These are phyloP conservation scores for Sminthurides aquaticus DNA, from an alignment of 2,888 invertebrate species.

Conservation along the genomic window DNA sequence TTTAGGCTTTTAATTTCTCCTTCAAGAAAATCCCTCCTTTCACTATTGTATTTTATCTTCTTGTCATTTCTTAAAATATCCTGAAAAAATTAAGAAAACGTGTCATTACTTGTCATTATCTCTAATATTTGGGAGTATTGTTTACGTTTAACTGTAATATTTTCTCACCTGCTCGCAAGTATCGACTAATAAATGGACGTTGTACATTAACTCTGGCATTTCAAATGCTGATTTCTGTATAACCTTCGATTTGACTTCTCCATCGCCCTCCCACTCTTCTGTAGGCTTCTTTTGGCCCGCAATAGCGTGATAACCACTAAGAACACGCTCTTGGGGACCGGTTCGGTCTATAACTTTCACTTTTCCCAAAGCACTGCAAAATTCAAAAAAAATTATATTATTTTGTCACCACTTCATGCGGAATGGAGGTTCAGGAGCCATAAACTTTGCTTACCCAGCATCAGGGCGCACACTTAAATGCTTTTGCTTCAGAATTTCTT, in stretches of 20 bases:
- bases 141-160: neutral
- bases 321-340: conserved; percentile 83
- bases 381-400: conserved; percentile 7
- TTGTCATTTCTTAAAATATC: conserved; percentile 83
- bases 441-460: conserved; percentile 38
- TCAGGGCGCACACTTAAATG: conserved; percentile 48
- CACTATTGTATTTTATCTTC: conserved; percentile 65
- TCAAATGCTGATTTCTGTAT: conserved; percentile 48
- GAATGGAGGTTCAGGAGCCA: too few relatives aligned
- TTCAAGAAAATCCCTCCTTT: conserved; percentile 68
- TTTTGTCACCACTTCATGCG: too few relatives aligned
- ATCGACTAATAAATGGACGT: conserved; percentile 57
- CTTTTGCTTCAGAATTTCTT: conserved; percentile 79
- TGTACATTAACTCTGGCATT: conserved; percentile 84
- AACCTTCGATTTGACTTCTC: conserved; percentile 16
- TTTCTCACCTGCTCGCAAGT: conserved; percentile 73
- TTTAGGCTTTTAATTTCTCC: conserved; percentile 68
- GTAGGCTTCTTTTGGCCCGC: conserved; percentile 58
- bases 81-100: conserved; percentile 46
- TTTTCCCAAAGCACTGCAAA: conserved; percentile 56
- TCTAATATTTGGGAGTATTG: too few relatives aligned
- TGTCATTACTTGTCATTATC: neutral
- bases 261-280: conserved; percentile 47
- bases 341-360: conserved; percentile 99
- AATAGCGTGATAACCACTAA: conserved; percentile 87